Conservation (phyloP, 37 sponge, comb jelly and placozoan species). For the Aplysina aerophoba region DNA sequence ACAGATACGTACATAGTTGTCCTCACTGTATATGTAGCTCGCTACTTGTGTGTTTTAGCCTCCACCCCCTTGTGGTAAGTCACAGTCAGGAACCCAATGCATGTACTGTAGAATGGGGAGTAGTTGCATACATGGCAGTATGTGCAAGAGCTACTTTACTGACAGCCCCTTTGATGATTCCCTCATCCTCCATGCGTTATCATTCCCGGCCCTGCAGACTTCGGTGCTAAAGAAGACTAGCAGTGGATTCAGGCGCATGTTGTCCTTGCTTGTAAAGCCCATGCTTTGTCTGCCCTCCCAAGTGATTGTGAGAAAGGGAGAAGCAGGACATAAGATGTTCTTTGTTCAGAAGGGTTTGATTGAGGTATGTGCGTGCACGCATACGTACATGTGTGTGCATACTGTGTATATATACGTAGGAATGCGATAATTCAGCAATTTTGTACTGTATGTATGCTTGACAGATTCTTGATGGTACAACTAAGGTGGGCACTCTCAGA, state of each 20-base stretch:
- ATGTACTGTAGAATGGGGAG: too few relatives aligned
- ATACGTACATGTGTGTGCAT: not conserved
- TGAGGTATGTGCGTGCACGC: constrained; percentile 30
- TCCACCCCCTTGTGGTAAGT: too few relatives aligned
- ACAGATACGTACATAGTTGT: not conserved
- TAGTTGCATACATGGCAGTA: too few relatives aligned
- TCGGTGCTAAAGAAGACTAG: constrained; percentile 38
- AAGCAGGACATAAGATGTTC: constrained; percentile 62
- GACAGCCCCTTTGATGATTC: too few relatives aligned
- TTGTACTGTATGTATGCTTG: not conserved
- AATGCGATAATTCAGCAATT: not conserved
- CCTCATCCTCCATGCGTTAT: not conserved
- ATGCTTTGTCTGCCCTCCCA: constrained; percentile 55
- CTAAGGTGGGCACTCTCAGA: constrained; percentile 30
- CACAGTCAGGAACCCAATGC: too few relatives aligned
- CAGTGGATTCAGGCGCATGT: constrained; percentile 45
- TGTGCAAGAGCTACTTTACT: too few relatives aligned
- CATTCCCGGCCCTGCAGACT: constrained; percentile 53
- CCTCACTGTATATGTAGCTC: too few relatives aligned
- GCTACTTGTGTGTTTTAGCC: too few relatives aligned
- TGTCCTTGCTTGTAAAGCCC: constrained; percentile 60
- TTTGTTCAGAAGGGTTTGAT: constrained; percentile 64
- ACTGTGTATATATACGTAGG: not conserved
- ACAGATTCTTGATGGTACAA: constrained; percentile 13
- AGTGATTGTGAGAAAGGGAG: constrained; percentile 72